Evolutionary conservation across 2,113 vertebrate species (phyloP).

Genomic region (Tichodroma muraria): DNA sequence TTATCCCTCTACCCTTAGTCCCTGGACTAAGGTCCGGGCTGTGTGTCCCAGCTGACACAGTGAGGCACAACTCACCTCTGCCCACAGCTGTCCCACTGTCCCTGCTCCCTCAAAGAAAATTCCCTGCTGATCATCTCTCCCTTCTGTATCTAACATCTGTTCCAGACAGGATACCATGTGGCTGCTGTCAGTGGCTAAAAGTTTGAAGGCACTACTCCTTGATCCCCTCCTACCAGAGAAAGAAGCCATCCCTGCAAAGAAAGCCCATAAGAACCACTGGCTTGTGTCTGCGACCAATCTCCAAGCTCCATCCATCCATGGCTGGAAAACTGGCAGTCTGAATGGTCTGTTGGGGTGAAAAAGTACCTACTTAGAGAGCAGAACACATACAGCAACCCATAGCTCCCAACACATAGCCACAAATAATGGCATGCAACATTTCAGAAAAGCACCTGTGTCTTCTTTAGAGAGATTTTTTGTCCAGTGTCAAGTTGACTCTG

Average conservation of each 20-base stretch:
- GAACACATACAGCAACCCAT: fast-evolving
- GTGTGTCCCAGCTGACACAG: neutral
- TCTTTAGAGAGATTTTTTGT: neutral
- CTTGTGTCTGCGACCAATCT: neutral
- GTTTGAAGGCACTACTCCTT: neutral
- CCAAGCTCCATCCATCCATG: neutral
- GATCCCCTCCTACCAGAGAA: neutral
- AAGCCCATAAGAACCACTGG: neutral
- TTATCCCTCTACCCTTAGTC: neutral
- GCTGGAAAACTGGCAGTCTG: neutral
- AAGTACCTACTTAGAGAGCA: neutral
- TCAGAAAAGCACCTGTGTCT: neutral
- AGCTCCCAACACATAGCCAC: neutral
- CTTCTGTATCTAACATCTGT: neutral
- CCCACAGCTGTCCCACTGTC: neutral
- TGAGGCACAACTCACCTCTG: neutral
- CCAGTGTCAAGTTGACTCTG: neutral
- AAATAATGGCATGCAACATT: neutral
- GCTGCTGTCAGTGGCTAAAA: fast-evolving
- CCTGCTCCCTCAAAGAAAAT: neutral
- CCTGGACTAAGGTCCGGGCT: neutral
- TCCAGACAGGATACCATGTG: neutral
- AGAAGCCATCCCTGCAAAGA: neutral
- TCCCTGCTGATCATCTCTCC: neutral
- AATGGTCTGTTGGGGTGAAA: neutral